Base-by-base conservation (phyloP, 1,140 invertebrate species). In the Dufourea novaeangliae region DNA sequence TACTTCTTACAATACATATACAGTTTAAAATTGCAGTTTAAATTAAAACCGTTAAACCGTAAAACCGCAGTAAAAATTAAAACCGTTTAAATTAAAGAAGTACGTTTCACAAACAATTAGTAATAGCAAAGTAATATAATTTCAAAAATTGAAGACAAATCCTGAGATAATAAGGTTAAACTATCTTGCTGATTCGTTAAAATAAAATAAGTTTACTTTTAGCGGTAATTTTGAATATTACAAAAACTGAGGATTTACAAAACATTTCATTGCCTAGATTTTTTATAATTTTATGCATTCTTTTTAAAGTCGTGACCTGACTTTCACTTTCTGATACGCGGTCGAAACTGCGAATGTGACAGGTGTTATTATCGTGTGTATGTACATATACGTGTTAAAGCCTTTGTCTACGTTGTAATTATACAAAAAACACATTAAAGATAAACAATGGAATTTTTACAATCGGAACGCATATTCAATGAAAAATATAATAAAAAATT, bases 401-500 rank as follows among this genome's bases (percentile, higher is more conserved):
- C 7, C 20, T 50, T 34, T 20, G 22, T 7, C 7, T 6, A 27
- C 14, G 14, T 37, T 74, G 66, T 20, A 12, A 7, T 8, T 17
- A 32, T 29, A 10, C 22, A 34, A 25, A n/a, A 41, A 50, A 59
- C 59, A 39, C 41, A 14, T 17, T 17, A 17, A 17, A 56, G 37
- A 46, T 59, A 39, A 59, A 50, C 22, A 22, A 76, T 76, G 73
- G 64, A 76, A 14, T 37, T 1, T 37, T 46, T 12, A 29, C 39
- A 59, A 69, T 50, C 69, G 34, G 25, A 76, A 39, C 39, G 29
- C 57, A 20, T 84, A 22, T 7, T 50, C 2, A 82, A 79, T 56
- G 0, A 22, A 0, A 32, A 64, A 22, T 85, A 93, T 86, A 87
- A 87, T 6, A 92, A 91, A 62, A 90, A 89, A 59, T 68, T 75